These are phyloP conservation scores for Craniophora ligustri DNA, from an alignment of 2,888 invertebrate genomes.

Conservation along the genomic window DNA sequence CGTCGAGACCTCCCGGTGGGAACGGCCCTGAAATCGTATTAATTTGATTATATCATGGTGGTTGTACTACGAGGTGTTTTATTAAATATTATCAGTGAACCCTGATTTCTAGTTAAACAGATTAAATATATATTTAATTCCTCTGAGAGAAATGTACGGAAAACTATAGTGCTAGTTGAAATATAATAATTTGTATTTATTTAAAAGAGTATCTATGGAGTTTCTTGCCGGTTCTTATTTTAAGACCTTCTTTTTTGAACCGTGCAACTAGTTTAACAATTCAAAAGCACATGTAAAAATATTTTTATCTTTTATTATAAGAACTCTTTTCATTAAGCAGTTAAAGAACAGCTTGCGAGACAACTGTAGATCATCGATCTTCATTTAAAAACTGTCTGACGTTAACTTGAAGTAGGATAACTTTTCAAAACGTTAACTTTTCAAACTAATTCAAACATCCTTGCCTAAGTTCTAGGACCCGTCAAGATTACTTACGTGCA, in stretches of 20 bases:
- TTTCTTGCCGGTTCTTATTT: no score
- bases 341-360: constrained; percentile 9
- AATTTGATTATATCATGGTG: constrained; percentile 58
- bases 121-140: background rate
- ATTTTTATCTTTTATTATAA: background rate
- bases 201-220: no score
- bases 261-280: no score
- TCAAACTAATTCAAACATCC: constrained; percentile 31
- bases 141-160: no score
- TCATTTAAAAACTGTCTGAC: constrained; percentile 40
- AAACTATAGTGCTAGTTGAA: no score
- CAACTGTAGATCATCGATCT: constrained; percentile 42
- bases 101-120: background rate
- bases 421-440: constrained; percentile 28
- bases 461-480: constrained; percentile 25
- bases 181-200: background rate
- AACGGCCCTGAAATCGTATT: constrained; percentile 47
- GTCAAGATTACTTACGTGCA: constrained; percentile 21
- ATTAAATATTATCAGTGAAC: constrained; percentile 26
- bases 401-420: constrained; percentile 19
- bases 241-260: no score
- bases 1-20: constrained; percentile 51
- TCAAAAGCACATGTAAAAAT: no score
- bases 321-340: constrained; percentile 3
- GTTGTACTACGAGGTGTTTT: constrained; percentile 33